These are phyloP conservation scores for Himalopsyche kuldschensis DNA, from an alignment of 2,888 invertebrate genomes.

Conservation along the genomic window DNA sequence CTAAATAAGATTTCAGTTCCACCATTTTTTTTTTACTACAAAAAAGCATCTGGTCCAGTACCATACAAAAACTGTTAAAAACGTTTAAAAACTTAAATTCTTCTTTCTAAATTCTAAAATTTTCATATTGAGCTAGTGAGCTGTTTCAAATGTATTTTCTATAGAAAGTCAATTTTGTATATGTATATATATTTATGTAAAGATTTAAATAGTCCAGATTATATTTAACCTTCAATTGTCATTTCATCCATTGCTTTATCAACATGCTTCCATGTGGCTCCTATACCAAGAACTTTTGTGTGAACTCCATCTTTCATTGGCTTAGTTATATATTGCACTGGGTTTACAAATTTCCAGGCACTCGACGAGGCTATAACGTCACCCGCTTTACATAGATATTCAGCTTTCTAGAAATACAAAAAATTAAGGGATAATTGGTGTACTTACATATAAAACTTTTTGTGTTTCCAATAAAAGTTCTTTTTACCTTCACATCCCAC, in stretches of 20 bases:
- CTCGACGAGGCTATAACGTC: conserved; percentile 64
- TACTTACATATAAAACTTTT: too few species aligned
- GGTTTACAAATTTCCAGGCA: conserved; percentile 64
- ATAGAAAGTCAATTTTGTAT: too few species aligned
- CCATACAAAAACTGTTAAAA: too few species aligned
- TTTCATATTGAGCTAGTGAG: too few species aligned
- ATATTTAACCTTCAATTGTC: background rate
- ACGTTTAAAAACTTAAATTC: too few species aligned
- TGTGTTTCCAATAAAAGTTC: too few species aligned
- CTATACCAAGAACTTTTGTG: conserved; percentile 53
- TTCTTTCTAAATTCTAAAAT: too few species aligned
- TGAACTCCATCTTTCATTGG: conserved; percentile 58
- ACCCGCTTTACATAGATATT: conserved; percentile 58
- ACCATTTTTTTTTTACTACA: too few species aligned
- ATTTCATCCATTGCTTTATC: conserved; percentile 41
- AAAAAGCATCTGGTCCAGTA: too few species aligned
- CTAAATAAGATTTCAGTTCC: too few species aligned
- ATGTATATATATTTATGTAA: too few species aligned
- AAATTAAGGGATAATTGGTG: background rate
- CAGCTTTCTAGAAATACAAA: conserved; percentile 48
- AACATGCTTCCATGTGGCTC: conserved; percentile 51
- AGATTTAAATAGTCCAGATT: background rate
- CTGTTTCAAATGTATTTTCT: too few species aligned
- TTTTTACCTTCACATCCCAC: conserved; percentile 59
- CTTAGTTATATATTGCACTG: conserved; percentile 62